Conservation (phyloP, 2,113 vertebrate genomes). For the Chrysochloris asiatica region DNA sequence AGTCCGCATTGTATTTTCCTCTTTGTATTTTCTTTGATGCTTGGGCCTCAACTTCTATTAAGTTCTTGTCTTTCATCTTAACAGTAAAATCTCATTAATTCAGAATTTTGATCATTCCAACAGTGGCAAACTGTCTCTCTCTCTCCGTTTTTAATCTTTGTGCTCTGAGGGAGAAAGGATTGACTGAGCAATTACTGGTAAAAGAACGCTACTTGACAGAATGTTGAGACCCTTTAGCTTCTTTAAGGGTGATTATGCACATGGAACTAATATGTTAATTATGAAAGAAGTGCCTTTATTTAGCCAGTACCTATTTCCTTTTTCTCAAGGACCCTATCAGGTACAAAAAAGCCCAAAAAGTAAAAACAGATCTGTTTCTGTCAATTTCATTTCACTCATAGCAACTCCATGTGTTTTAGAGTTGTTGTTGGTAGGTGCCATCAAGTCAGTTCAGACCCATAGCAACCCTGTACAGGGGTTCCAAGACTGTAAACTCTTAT, state of each 20-base stretch:
- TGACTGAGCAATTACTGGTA: background rate
- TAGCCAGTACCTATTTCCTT: too few species aligned
- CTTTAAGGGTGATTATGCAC: background rate
- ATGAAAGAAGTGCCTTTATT: too few species aligned
- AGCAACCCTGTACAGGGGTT: too few species aligned
- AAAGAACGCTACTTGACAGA: background rate
- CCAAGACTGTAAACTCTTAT: too few species aligned
- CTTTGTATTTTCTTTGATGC: background rate
- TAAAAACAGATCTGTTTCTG: background rate
- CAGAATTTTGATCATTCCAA: background rate
- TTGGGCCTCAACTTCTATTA: background rate
- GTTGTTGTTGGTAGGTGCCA: too few species aligned
- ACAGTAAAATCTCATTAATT: background rate
- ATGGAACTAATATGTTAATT: background rate
- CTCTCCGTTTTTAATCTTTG: background rate
- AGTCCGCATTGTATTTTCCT: background rate
- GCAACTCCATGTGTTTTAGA: background rate
- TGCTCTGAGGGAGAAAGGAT: background rate
- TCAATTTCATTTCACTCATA: background rate
- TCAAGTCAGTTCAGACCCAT: too few species aligned
- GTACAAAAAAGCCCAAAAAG: background rate
- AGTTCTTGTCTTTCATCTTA: background rate
- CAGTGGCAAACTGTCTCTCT: too few species aligned
- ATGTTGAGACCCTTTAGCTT: background rate
- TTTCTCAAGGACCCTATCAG: background rate